phyloP scores from a whole-genome alignment of 2,113 vertebrate species.

The Crotalus horridus region DNA sequence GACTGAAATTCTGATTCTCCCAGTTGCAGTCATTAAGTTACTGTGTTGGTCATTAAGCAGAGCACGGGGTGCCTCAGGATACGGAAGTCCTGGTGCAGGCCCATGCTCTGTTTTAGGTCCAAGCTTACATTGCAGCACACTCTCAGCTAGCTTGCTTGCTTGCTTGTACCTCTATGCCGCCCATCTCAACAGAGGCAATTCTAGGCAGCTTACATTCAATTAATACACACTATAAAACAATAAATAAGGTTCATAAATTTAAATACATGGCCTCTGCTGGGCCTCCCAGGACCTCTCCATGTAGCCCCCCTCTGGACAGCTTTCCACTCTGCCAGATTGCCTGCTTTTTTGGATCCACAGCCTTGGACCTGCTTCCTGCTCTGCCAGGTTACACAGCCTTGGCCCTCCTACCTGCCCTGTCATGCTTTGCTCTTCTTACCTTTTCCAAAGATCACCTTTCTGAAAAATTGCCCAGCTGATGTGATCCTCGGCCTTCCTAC shows the following conservation, averaged over 20 bases:
- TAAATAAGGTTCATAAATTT: neutral
- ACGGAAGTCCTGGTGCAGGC: neutral
- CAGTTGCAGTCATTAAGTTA: neutral
- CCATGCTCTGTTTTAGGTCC: neutral
- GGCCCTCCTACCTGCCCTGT: neutral
- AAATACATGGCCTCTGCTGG: neutral
- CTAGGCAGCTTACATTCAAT: neutral
- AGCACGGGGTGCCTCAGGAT: neutral
- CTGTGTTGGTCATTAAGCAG: neutral
- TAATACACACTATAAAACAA: neutral
- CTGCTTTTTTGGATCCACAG: neutral
- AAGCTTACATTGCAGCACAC: neutral
- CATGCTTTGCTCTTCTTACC: neutral
- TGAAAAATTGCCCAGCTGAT: neutral
- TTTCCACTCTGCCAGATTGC: neutral
- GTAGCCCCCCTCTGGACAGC: neutral
- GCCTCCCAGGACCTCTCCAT: neutral
- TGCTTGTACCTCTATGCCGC: neutral
- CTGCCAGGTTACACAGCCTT: neutral
- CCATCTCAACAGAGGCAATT: neutral
- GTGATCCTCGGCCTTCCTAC: neutral
- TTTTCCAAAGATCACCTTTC: neutral
- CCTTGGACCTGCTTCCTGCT: neutral
- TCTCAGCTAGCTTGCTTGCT: neutral
- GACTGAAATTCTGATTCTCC: neutral